A percentile compares a stretch with the other conserved stretches of the same genome.
These are phyloP conservation scores for Macaria notata DNA, from an alignment of 2,888 invertebrate genomes.

Conservation along the genomic window DNA sequence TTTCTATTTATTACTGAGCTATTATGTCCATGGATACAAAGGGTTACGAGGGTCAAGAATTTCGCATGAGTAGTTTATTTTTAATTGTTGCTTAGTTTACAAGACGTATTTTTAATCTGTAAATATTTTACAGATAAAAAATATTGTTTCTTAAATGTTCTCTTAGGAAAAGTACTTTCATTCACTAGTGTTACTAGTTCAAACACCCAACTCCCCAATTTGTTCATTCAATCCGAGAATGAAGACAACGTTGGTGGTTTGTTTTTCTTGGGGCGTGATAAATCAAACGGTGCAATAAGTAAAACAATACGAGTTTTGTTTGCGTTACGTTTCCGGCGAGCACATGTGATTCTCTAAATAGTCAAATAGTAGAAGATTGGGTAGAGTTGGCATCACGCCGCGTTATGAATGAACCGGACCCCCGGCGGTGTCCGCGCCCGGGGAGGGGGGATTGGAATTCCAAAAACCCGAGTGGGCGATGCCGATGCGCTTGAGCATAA, in stretches of 20 bases:
- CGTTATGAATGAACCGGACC: constrained; percentile 78
- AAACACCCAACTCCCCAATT: neutral
- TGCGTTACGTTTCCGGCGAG: constrained; percentile 64
- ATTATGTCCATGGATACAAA: constrained; percentile 28
- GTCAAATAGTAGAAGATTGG: constrained; percentile 34
- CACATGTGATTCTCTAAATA: constrained; percentile 55
- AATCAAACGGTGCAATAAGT: constrained; percentile 51
- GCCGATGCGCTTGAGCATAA: constrained; percentile 58
- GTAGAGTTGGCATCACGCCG: constrained; percentile 57
- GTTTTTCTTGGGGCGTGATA: constrained; percentile 44
- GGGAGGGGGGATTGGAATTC: constrained; percentile 60
- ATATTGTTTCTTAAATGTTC: neutral
- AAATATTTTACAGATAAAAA: too few relatives aligned
- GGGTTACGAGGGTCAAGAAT: constrained; percentile 30
- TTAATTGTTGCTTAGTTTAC: neutral
- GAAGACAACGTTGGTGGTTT: constrained; percentile 62
- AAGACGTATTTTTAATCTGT: too few relatives aligned
- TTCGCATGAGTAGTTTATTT: constrained; percentile 30
- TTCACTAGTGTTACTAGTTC: too few relatives aligned
- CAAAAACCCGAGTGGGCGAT: constrained; percentile 77
- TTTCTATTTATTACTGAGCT: constrained; percentile 38
- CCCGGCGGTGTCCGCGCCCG: constrained; percentile 42
- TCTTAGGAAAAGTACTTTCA: too few relatives aligned
- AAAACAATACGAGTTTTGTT: constrained; percentile 67
- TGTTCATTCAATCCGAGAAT: constrained; percentile 23